Conservation (phyloP, 2,888 invertebrate species). For the Stegophylla sp. region DNA sequence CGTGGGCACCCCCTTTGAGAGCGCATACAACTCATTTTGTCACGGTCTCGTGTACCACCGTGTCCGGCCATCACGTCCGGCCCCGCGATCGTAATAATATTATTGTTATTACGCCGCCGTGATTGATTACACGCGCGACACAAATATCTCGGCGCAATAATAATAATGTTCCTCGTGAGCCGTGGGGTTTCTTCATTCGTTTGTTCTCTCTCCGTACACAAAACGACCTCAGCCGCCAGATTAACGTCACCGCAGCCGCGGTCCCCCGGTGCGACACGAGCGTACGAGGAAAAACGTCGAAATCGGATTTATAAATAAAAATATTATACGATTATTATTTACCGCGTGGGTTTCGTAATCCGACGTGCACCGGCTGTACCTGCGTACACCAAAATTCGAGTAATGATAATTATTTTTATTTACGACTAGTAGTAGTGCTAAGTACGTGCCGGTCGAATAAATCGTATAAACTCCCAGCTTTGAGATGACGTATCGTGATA, state of each 20-base stretch:
- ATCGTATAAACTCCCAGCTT: too few species aligned
- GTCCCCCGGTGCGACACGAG: neutral
- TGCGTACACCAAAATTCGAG: too few species aligned
- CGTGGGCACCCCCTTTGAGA: neutral
- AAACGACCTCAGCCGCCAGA: neutral
- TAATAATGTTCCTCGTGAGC: neutral
- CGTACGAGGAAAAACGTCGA: neutral
- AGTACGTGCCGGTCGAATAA: neutral
- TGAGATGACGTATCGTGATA: too few species aligned
- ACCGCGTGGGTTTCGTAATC: slow-evolving; percentile 9
- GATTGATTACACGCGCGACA: slow-evolving; percentile 34
- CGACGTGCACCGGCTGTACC: slow-evolving; percentile 2
- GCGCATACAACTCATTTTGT: slow-evolving; percentile 26
- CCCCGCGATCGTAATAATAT: neutral
- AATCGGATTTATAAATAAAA: slow-evolving; percentile 8
- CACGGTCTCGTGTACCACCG: neutral
- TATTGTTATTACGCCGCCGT: neutral
- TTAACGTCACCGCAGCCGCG: neutral
- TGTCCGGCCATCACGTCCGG: neutral
- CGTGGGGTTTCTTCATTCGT: neutral
- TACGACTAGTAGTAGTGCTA: neutral
- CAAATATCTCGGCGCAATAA: neutral
- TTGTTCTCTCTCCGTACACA: neutral
- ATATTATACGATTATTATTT: too few species aligned
- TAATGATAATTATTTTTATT: too few species aligned